Evolutionary conservation across 2,888 invertebrate species (phyloP), one percentile per base, ranked within the genome.

Genomic region (Phengaris arion): DNA sequence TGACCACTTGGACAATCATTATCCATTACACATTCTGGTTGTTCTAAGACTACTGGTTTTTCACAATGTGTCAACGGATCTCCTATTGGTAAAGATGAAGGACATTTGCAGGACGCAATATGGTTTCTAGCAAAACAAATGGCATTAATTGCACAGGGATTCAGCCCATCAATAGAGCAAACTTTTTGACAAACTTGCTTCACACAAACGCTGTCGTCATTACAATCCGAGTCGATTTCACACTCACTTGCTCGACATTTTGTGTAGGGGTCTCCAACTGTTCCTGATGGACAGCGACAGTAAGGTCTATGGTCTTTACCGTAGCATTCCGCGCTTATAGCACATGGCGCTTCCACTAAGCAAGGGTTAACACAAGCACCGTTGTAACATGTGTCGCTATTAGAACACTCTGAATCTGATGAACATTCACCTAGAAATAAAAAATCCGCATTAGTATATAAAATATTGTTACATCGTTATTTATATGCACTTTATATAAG

Each of bases 121-220:
- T 98, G 98, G 84, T 97, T 97, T 80, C 96, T 94, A 1, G 96
- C 95, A 80, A 95, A 96, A 83, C 98, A 98, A 76, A 96, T 92
- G 0, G 98, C 98, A 83, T 98, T 98, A 79, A 95, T 95, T 0
- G 97, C 98, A 82, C 98, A 98, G 0, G 96, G 96, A 80, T 95
- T 96, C 77, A 93, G 92, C 13, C 94, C 94, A 77, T 95, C 92
- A 48, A 90, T 87, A 15, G 95, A 92, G 86, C 98, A 98, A 2
- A 98, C 98, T 86, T 97, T 96, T 64, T 96, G 94, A 85, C 98
- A 98, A 77, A 95, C 95, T 81, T 96, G 96, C 78, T 94, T 93
- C 6, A 95, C 87, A 83, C 98, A 98, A 9, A 96, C 95, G 80
- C 96, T 95, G 83, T 96, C 96, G 74, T 94, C 95, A 54, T 97